Evolutionary conservation across 1,140 invertebrate species (phyloP).

Genomic region (Tetramorium alpestre): DNA sequence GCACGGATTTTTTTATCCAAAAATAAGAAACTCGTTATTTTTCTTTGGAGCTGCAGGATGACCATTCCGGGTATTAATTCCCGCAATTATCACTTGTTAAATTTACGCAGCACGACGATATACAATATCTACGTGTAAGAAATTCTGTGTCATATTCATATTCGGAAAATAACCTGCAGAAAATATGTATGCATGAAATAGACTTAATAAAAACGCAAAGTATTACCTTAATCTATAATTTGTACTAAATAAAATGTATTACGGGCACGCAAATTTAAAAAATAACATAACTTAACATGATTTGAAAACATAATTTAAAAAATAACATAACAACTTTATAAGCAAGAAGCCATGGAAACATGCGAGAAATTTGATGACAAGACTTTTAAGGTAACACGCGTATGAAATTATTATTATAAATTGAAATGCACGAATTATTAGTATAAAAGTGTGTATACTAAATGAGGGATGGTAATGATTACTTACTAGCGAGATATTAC

Average conservation of each 20-base stretch:
- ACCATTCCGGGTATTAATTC: too few species aligned
- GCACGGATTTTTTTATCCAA: neutral
- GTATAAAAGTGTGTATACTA: neutral
- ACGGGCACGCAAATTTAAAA: neutral
- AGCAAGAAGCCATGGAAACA: neutral
- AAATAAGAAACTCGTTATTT: neutral
- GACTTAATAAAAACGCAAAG: neutral
- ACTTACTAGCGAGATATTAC: neutral
- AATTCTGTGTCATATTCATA: too few species aligned
- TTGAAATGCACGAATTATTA: neutral
- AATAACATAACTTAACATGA: neutral
- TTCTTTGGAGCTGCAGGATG: neutral
- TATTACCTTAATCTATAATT: neutral
- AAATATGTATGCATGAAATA: neutral
- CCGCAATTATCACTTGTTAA: neutral
- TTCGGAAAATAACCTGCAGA: too few species aligned
- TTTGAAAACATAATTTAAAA: too few species aligned
- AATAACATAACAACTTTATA: neutral
- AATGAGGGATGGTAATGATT: neutral
- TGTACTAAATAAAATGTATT: neutral
- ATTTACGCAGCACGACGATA: neutral
- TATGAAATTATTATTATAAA: constrained; percentile 9
- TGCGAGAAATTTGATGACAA: neutral
- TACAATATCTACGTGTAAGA: too few species aligned
- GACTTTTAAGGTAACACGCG: too few species aligned